Evolutionary conservation across 2,888 invertebrate genomes (phyloP).

Genomic region (Noctuana brunneofusca): DNA sequence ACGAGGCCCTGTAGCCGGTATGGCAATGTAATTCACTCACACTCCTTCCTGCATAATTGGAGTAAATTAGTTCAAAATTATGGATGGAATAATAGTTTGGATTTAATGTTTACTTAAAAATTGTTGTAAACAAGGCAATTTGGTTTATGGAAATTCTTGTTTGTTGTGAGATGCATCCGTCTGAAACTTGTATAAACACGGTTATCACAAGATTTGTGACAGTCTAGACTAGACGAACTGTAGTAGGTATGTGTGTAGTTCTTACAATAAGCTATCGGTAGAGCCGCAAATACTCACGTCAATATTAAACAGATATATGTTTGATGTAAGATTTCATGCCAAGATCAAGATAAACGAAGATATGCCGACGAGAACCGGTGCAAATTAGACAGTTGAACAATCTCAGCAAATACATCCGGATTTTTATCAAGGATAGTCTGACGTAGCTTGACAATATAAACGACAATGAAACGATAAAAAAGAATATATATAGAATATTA

Average conservation of each 20-base stretch:
- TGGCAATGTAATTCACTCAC: no score
- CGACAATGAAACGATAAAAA: background rate
- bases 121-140: no score
- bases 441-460: background rate
- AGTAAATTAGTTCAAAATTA: no score
- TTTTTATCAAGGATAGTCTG: background rate
- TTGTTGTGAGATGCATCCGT: background rate
- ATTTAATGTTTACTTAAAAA: no score
- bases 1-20: no score
- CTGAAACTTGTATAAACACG: background rate
- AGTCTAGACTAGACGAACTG: background rate
- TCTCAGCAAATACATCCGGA: background rate
- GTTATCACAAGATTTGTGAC: slow-evolving; percentile 6
- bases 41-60: no score
- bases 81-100: no score
- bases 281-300: background rate
- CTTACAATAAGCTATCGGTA: background rate
- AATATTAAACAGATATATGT: slow-evolving; percentile 8
- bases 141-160: no score
- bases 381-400: background rate
- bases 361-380: slow-evolving; percentile 6
- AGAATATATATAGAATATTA: no score
- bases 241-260: no score
- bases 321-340: background rate
- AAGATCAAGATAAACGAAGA: background rate